Percentiles rank a stretch among this genome's conserved stretches.
phyloP scores from a whole-genome alignment of 2,797 vertebrate genomes.

The Arvicola amphibius region DNA sequence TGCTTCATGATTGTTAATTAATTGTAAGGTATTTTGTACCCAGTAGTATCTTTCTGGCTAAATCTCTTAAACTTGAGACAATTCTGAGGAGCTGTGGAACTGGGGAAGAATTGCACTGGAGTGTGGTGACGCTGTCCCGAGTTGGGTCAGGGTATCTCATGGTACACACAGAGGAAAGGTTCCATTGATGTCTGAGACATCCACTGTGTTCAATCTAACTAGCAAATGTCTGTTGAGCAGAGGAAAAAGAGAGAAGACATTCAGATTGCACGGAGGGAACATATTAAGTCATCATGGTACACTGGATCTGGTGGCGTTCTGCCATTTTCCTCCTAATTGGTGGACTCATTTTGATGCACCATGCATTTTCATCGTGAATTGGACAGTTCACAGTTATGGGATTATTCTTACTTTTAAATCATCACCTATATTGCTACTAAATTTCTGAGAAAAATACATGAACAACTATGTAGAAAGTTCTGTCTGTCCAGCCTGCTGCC shows the following conservation, averaged over 20 bases:
- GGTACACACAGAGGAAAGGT: background rate
- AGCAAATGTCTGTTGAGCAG: background rate
- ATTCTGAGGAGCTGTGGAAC: background rate
- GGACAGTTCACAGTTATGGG: background rate
- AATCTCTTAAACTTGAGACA: background rate
- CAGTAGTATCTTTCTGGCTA: background rate
- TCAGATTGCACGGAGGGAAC: background rate
- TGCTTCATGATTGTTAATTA: background rate
- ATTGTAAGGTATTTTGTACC: background rate
- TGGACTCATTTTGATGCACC: background rate
- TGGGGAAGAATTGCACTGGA: background rate
- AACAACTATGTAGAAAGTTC: background rate
- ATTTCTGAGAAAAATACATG: background rate
- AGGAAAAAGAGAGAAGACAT: background rate
- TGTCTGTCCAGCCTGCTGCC: background rate
- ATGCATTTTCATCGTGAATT: background rate
- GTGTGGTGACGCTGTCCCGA: background rate
- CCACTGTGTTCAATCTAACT: background rate
- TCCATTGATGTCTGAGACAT: background rate
- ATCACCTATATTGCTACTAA: background rate
- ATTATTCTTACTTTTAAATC: background rate
- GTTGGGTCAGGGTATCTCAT: background rate
- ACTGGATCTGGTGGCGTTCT: background rate
- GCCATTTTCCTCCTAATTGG: background rate
- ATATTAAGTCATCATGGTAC: background rate